Percentiles rank a stretch among this genome's conserved stretches.
Conservation (phyloP, 2,888 invertebrate species). For the Drosophila lacicola region DNA sequence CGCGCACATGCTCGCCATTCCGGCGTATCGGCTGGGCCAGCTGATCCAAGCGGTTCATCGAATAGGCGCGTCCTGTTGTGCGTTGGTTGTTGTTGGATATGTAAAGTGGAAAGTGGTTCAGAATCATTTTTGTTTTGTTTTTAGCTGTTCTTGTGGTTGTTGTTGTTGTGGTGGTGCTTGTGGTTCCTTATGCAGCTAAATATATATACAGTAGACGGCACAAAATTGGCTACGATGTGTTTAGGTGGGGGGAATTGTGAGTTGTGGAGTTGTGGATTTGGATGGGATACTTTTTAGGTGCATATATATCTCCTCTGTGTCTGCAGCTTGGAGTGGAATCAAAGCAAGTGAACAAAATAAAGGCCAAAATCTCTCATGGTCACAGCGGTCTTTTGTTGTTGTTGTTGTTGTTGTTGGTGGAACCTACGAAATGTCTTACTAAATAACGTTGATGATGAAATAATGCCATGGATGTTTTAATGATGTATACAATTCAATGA, state of each 20-base stretch:
- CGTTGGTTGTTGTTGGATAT: conserved; percentile 46
- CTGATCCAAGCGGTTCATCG: conserved; percentile 96
- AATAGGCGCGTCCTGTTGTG: conserved; percentile 93
- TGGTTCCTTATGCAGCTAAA: conserved; percentile 59
- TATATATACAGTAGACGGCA: conserved; percentile 54
- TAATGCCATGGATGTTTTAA: conserved; percentile 1
- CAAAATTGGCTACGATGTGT: conserved; percentile 43
- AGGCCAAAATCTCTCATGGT: conserved; percentile 24
- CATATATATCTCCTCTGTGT: neutral
- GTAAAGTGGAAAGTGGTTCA: conserved; percentile 69
- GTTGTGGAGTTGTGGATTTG: conserved; percentile 16
- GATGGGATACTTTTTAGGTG: neutral
- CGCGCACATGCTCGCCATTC: conserved; percentile 85
- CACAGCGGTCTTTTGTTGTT: conserved; percentile 8
- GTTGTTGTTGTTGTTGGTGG: neutral
- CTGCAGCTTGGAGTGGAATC: conserved; percentile 13
- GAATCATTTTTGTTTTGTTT: conserved; percentile 23
- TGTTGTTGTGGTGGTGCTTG: conserved; percentile 42
- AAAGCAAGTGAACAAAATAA: conserved; percentile 32
- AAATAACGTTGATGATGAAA: conserved; percentile 5
- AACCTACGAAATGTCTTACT: conserved; percentile 18
- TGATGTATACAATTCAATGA: neutral
- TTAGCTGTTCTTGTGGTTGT: conserved; percentile 22
- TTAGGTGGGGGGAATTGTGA: conserved; percentile 19
- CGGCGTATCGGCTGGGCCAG: conserved; percentile 90